phyloP scores from a whole-genome alignment of 2,888 invertebrate species.

The Smittia sp. region DNA sequence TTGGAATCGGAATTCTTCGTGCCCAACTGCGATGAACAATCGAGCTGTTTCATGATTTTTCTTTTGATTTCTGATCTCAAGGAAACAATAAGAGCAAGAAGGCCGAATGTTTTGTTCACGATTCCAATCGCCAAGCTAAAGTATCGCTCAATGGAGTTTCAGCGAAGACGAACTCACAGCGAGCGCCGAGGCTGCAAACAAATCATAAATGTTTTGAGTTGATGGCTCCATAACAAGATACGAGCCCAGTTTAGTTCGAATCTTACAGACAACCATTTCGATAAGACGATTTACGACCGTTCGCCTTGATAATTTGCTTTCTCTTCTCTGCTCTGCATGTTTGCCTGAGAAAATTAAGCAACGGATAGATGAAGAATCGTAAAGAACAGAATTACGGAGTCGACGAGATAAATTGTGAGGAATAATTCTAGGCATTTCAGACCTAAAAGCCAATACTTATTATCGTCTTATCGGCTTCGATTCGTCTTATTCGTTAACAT shows the following conservation, averaged over 20 bases:
- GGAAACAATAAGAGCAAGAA: slow-evolving; percentile 6
- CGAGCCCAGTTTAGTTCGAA: not conserved
- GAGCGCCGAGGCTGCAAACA: not conserved
- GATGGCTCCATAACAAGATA: slow-evolving; percentile 6
- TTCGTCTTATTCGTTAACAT: slow-evolving; percentile 1
- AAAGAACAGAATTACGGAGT: slow-evolving; percentile 7
- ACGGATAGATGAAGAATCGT: not conserved
- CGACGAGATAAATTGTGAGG: not conserved
- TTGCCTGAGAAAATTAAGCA: not conserved
- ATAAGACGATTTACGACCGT: slow-evolving; percentile 21
- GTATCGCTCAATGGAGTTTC: not conserved
- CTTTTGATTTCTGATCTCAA: not conserved
- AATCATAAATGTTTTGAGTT: slow-evolving; percentile 10
- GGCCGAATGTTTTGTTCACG: slow-evolving; percentile 13
- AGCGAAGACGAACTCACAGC: not conserved
- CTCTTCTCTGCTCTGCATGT: not conserved
- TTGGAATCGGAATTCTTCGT: not conserved
- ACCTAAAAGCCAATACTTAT: slow-evolving; percentile 10
- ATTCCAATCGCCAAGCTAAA: not conserved
- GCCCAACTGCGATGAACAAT: slow-evolving; percentile 27
- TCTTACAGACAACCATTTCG: slow-evolving; percentile 17
- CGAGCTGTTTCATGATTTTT: not conserved
- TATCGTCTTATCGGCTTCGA: slow-evolving; percentile 29
- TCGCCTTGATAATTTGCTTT: slow-evolving; percentile 22
- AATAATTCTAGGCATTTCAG: slow-evolving; percentile 7